A percentile compares a stretch with the other conserved stretches of the same genome.
phyloP scores from a whole-genome alignment of 2,797 vertebrate species.

The Hypotaenidia okinawae region DNA sequence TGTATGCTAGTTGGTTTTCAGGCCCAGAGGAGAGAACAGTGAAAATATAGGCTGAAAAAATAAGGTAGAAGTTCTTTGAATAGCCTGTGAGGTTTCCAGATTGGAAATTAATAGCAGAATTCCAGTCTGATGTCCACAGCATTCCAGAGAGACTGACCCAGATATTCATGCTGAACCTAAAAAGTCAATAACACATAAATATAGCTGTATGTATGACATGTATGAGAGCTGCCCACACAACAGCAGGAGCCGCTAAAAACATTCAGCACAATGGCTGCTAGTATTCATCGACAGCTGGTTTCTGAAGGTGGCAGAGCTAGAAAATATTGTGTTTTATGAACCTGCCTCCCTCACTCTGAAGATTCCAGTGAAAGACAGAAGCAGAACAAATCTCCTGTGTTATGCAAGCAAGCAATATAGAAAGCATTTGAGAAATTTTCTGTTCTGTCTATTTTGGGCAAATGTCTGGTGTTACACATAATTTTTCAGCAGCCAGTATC shows the following conservation, averaged over 20 bases:
- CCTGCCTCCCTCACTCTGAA: not conserved
- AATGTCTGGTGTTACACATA: not conserved
- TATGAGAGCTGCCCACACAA: not conserved
- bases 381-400: not conserved
- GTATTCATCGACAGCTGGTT: not conserved
- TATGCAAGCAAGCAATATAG: not conserved
- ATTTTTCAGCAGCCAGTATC: not conserved
- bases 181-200: not conserved
- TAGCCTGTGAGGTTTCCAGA: not conserved
- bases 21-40: not conserved
- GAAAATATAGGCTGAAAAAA: not conserved
- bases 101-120: not conserved
- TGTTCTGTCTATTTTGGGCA: not conserved
- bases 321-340: not conserved
- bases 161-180: not conserved
- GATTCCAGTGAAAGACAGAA: not conserved
- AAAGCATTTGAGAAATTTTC: not conserved
- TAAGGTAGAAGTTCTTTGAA: not conserved
- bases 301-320: not conserved
- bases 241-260: not conserved
- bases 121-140: accelerated
- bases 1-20: not conserved
- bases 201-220: accelerated
- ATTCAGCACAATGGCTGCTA: not conserved
- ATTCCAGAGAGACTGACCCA: not conserved